Conservation (phyloP, 1,140 invertebrate species). For the silkworm (Bombyx mori) region DNA sequence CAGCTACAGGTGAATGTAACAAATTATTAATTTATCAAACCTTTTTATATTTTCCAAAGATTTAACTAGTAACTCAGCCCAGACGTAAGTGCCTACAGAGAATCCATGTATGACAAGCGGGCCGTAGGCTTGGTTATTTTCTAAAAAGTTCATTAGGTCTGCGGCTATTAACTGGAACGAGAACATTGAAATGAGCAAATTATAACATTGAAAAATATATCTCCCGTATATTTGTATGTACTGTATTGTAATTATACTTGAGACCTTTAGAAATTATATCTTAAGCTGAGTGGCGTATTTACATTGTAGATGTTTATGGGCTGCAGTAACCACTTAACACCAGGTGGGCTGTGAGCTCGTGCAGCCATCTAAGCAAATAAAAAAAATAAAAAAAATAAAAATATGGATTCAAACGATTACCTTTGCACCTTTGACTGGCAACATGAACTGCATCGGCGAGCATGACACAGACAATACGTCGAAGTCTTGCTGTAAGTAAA, state of each 20-base stretch:
- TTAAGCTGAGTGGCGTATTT: too few species aligned
- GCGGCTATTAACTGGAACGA: slow-evolving; percentile 75
- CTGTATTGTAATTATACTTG: too few species aligned
- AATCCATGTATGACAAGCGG: slow-evolving; percentile 88
- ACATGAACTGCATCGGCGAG: slow-evolving; percentile 83
- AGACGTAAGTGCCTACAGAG: slow-evolving; percentile 89
- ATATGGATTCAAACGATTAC: slow-evolving; percentile 41
- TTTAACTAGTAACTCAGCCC: slow-evolving; percentile 80
- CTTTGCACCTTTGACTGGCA: slow-evolving; percentile 81
- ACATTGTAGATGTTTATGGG: too few species aligned
- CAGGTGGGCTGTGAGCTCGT: too few species aligned
- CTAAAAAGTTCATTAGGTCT: slow-evolving; percentile 80
- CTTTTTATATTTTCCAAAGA: slow-evolving; percentile 34
- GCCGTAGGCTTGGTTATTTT: slow-evolving; percentile 66
- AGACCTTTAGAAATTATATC: too few species aligned
- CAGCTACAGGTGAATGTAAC: too few species aligned
- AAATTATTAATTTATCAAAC: slow-evolving; percentile 15
- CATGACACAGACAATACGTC: slow-evolving; percentile 84
- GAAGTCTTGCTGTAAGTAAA: slow-evolving; percentile 49
- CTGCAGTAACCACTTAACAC: too few species aligned
- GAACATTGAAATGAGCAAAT: too few species aligned
- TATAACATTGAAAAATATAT: too few species aligned
- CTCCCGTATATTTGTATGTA: too few species aligned
- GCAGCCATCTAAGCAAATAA: too few species aligned
- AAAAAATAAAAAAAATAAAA: too few species aligned